Base-by-base conservation (phyloP, 2,113 vertebrate genomes). In the Catagonus wagneri region DNA sequence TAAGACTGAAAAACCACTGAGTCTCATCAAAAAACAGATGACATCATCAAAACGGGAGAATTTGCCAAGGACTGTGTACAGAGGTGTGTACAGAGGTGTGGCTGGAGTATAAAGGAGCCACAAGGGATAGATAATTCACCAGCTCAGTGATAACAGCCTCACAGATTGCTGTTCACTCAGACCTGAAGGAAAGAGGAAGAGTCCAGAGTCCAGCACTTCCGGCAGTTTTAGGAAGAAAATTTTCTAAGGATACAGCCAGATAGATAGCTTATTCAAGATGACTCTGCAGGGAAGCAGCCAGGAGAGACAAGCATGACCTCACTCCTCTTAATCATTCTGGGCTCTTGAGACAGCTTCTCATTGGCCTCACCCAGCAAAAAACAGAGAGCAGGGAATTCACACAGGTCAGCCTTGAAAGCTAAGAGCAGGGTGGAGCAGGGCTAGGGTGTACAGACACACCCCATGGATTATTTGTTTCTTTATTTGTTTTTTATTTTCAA, bases 1-100 rank as follows among this genome's bases (percentile, higher is more conserved):
- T 90, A 54, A 83, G 34, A 65, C 32, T 63, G n/a, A 88, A 89
- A 88, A 79, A 63, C 22, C n/a, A 54, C 2, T 75, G 78, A 74
- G 13, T 83, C 29, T 36, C 50, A 58, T 72, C 4, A 27, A 29
- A 34, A 29, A 87, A 6, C 20, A 54, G 16, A 72, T 29, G 36
- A 34, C 34, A 16, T 54, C 29, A 32, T 39, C 20, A 61, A 3
- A 80, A 1, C 8, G 52, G 44, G 17, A n/a, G 58, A 32, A 69
- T 54, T 50, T 63, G 75, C 39, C 56, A 90, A n/a, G 4, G 23
- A 50, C 23, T 60, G 56, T 85, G 63, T 65, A 54, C 29, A 50
- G 80, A 88, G 17, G 25, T 79, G 8, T 44, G 44, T 44, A n/a
- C n/a, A n/a, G n/a, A n/a, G n/a, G n/a, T n/a, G 6, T 65, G 29